Conservation (phyloP, 2,888 invertebrate genomes). For the Gymnoscelis rufifasciata region DNA sequence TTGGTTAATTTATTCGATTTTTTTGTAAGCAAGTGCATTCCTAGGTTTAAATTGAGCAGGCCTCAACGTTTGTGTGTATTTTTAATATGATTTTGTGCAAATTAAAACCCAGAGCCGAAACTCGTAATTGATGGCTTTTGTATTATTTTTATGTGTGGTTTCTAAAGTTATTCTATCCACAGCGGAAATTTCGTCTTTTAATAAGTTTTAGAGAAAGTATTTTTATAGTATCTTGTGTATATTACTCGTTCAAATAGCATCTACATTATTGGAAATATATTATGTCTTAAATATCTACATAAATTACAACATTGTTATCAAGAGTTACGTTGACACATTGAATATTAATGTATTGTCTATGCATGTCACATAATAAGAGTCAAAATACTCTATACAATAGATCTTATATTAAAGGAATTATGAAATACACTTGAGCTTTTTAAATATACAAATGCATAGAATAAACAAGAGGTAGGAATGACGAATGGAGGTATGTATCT, state of each 20-base stretch:
- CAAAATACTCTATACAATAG: not conserved
- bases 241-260: not conserved
- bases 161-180: not conserved
- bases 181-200: no score
- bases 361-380: no score
- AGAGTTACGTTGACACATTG: not conserved
- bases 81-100: constrained; percentile 5
- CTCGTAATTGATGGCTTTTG: not conserved
- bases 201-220: no score
- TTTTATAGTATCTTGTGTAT: not conserved
- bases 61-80: constrained; percentile 33
- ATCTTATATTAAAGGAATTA: not conserved
- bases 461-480: not conserved
- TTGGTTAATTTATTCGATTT: constrained; percentile 21
- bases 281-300: not conserved
- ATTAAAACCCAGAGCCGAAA: no score
- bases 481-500: not conserved
- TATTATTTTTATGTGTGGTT: not conserved
- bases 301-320: not conserved
- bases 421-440: constrained; percentile 14
- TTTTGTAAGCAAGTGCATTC: constrained; percentile 35
- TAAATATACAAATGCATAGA: constrained; percentile 9
- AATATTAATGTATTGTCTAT: constrained; percentile 4
- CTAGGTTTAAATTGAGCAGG: constrained; percentile 44
- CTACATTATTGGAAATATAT: not conserved